A percentile compares a stretch with the other conserved stretches of the same genome.
Evolutionary conservation across 2,113 vertebrate genomes (phyloP).

Genomic region (Pterocles orientalis): DNA sequence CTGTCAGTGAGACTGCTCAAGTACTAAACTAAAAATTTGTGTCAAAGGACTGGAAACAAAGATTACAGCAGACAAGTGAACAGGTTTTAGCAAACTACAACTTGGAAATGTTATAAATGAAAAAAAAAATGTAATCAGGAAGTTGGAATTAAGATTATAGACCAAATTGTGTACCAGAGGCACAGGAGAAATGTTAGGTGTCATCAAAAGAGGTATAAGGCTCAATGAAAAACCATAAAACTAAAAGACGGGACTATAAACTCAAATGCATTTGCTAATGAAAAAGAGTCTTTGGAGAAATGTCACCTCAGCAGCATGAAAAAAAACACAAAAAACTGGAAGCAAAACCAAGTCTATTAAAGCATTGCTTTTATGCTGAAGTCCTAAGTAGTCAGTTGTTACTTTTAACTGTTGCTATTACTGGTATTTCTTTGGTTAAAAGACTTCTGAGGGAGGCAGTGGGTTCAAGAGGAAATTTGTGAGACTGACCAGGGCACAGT

Average conservation of each 20-base stretch:
- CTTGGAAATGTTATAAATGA: neutral
- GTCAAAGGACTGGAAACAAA: neutral
- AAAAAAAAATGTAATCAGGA: neutral
- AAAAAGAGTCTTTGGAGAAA: neutral
- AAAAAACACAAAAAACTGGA: neutral
- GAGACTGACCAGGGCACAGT: neutral
- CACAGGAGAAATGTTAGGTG: neutral
- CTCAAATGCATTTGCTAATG: neutral
- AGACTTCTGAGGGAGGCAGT: neutral
- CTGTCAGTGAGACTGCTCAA: neutral
- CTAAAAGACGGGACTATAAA: neutral
- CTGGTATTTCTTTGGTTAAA: neutral
- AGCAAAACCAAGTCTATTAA: neutral
- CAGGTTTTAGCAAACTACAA: neutral
- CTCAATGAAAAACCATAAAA: neutral
- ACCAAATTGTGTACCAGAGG: neutral
- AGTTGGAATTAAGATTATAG: neutral
- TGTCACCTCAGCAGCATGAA: neutral
- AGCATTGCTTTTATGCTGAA: neutral
- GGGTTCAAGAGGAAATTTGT: neutral
- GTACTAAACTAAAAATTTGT: neutral
- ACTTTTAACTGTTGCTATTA: neutral
- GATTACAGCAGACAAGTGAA: neutral
- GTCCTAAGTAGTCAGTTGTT: neutral
- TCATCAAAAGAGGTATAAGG: neutral